Evolutionary conservation across 53 echinoderm and acorn worm genomes (phyloP), one percentile per base, ranked within the genome.

Genomic region (Actinopyga echinites): DNA sequence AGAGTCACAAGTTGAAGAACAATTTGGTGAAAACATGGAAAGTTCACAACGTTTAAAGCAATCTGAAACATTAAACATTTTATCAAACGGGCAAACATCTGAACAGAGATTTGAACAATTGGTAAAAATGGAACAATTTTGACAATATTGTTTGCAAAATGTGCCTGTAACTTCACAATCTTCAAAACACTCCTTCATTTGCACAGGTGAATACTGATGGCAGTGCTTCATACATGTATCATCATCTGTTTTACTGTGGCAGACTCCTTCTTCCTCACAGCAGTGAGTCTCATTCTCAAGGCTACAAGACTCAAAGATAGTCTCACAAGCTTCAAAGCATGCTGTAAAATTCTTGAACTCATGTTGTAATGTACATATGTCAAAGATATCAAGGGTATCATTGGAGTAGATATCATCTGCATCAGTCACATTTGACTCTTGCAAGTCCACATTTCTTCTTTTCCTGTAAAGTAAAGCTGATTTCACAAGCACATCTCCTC

Each of bases 1-100:
- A 56, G 83, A 77, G 36, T 89, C 79, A 34, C 92, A 92, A 42
- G 67, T 56, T 52, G 67, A 38, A 8, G 83, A 74, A 38, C 89
- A 86, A 44, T 83, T 83, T 20, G 74, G 65, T 54, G 64, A 88
- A 13, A 44, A 19, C 15, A 84, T 60, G 2, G 64, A 57, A 13
- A 13, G 20, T 42, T 86, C 63, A 64, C 92, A 92, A 20, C 28
- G 31, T 0, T 78, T 63, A 22, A 59, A 75, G 65, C 92, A 92
- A 17, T 44, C 28, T 34, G 91, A 84, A 15, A 69, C 13, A 58
- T 79, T 63, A 33, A 29, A 59, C 7, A 29, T 25, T 17, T 35
- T 22, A 29, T 65, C 12, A n/a, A 79, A 84, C 0, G 25, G 55
- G 61, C 84, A 88, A 1, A 56, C 24, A 31, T 79, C 69, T 23